Base-by-base conservation (phyloP, 2,113 vertebrate species). In the Rhea pennata region DNA sequence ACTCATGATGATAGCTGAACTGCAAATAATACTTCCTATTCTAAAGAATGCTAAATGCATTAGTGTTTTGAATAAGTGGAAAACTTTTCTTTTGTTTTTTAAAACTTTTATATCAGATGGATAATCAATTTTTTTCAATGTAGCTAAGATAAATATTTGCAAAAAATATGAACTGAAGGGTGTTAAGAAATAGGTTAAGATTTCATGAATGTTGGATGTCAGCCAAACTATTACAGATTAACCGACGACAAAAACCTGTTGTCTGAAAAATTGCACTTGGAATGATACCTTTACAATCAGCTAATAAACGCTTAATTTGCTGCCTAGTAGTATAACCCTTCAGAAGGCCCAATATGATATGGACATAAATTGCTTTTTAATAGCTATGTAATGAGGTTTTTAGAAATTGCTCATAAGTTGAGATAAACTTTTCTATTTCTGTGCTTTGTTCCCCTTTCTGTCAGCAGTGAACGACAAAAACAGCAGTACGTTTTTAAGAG, bases 331-430 rank as follows among this genome's bases (percentile, higher is more conserved):
- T 88, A 93, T 67, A 93, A 66, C 72, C 27, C 39, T 81, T 96
- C 81, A 74, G 66, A 96, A 95, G 71, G 44, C 31, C 71, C 53
- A 83, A 62, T 59, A 46, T 93, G 67, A 92, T 69, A 84, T 15
- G 44, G 94, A 86, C 36, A 95, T 97, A 97, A 92, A 90, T 82
- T 70, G 17, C 29, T 92, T 97, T 96, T 95, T 93, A 97, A 95
- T 96, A 93, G 51, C 42, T 96, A 44, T 69, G 71, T 85, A 96
- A 89, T 91, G 29, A 91, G n/a, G 14, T 21, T 79, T 97, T 67
- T 23, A 87, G 33, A 77, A 87, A 71, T 83, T 81, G 46, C 91
- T 92, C 95, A 40, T 77, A 86, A 84, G 67, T 65, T 67, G 58
- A 93, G 62, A 90, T 51, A 95, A 95, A 84, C 12, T 53, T 87